Percentiles rank a stretch among this genome's conserved stretches.
These are phyloP conservation scores for Drosophila rufa DNA, from an alignment of 1,140 invertebrate species.

Conservation along the genomic window DNA sequence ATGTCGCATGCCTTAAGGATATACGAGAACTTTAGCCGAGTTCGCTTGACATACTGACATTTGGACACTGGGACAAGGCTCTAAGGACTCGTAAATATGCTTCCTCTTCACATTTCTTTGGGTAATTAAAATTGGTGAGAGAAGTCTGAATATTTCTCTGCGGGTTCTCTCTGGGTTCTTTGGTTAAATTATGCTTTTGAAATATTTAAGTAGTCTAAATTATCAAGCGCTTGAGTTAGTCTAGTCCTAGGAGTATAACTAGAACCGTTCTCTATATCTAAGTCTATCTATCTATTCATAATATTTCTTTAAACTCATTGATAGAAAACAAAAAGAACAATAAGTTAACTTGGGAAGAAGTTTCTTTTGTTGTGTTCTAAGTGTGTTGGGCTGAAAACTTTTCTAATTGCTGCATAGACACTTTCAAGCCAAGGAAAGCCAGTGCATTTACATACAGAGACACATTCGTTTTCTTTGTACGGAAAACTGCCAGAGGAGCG, in stretches of 20 bases:
- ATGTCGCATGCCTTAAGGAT: conserved; percentile 55
- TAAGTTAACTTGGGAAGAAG: background rate
- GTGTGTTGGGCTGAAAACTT: conserved; percentile 53
- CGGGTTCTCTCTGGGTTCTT: too few species aligned
- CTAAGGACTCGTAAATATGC: conserved; percentile 1
- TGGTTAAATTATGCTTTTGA: background rate
- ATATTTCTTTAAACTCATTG: background rate
- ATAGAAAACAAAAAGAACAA: background rate
- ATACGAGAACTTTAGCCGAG: conserved; percentile 50
- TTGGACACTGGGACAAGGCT: conserved; percentile 11
- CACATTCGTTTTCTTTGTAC: conserved; percentile 11
- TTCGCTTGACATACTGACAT: conserved; percentile 32
- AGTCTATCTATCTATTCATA: too few species aligned
- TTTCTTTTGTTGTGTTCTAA: conserved; percentile 38
- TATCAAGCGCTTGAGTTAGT: too few species aligned
- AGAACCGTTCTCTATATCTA: too few species aligned
- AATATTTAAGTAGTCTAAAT: too few species aligned
- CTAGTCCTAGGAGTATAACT: too few species aligned
- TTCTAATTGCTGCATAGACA: conserved; percentile 73
- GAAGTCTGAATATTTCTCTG: background rate
- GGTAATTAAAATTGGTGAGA: background rate
- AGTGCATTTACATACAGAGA: conserved; percentile 26
- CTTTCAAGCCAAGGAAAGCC: conserved; percentile 49
- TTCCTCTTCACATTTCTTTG: background rate
- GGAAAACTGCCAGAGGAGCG: conserved; percentile 7